Conservation (phyloP, 2,888 invertebrate genomes). For the Drosophila anomelani region DNA sequence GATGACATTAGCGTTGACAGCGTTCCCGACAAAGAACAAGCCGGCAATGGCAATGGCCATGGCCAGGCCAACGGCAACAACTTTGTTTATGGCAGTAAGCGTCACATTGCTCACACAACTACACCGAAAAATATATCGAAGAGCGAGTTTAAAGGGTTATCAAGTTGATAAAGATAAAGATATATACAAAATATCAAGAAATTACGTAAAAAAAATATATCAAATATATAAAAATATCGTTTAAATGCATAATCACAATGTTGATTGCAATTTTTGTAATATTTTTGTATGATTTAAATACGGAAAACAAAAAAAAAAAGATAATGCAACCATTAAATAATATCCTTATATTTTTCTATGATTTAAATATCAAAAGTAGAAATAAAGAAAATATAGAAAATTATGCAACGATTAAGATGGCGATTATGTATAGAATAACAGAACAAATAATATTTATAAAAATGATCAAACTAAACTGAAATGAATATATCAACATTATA, state of each 20-base stretch:
- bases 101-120: conserved; percentile 59
- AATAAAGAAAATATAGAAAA: no score
- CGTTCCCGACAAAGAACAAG: conserved; percentile 17
- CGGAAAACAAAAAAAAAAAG: background rate
- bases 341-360: no score
- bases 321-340: background rate
- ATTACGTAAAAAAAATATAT: no score
- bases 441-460: no score
- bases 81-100: conserved; percentile 74
- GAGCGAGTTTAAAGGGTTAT: background rate
- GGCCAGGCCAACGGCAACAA: conserved; percentile 29
- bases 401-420: no score
- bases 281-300: background rate
- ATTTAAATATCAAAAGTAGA: background rate
- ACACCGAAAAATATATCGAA: background rate
- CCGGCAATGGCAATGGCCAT: conserved; percentile 13
- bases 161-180: background rate
- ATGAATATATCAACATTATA: no score
- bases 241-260: background rate
- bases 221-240: no score
- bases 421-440: no score
- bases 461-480: no score
- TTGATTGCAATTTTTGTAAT: no score
- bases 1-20: conserved; percentile 75
- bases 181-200: background rate